Conservation (phyloP, 1,140 invertebrate species). For the Patella vulgata region DNA sequence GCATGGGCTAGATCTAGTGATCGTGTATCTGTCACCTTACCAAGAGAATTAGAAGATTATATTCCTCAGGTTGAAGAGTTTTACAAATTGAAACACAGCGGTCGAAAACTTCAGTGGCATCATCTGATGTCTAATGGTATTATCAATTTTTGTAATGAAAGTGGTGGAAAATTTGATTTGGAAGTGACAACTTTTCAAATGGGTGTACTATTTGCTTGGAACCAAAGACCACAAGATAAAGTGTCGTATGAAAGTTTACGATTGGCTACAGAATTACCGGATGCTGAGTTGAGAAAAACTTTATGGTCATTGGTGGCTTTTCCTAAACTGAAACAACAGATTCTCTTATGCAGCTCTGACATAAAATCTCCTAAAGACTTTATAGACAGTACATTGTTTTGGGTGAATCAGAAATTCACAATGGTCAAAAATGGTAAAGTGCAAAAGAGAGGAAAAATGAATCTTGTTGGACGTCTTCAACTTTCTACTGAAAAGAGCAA, state of each 20-base stretch:
- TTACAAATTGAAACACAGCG: slow-evolving; percentile 86
- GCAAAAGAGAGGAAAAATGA: slow-evolving; percentile 93
- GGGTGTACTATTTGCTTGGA: slow-evolving; percentile 99
- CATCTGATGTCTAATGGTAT: slow-evolving; percentile 99
- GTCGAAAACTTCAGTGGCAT: slow-evolving; percentile 99
- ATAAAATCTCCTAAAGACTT: slow-evolving; percentile 93
- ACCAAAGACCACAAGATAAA: slow-evolving; percentile 89
- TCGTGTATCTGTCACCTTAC: slow-evolving; percentile 92
- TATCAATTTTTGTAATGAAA: slow-evolving; percentile 90
- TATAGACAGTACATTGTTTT: slow-evolving; percentile 90
- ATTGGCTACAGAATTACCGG: slow-evolving; percentile 95
- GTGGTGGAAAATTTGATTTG: slow-evolving; percentile 91
- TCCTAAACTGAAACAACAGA: slow-evolving; percentile 91
- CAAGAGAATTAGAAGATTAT: slow-evolving; percentile 96
- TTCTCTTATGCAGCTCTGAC: slow-evolving; percentile 82
- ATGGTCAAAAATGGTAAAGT: slow-evolving; percentile 92
- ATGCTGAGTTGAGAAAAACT: slow-evolving; percentile 94
- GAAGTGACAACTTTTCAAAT: slow-evolving; percentile 99
- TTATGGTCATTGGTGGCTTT: slow-evolving; percentile 96
- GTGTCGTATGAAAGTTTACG: slow-evolving; percentile 95
- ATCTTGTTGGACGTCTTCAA: slow-evolving; percentile 93
- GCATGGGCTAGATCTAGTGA: slow-evolving; percentile 94
- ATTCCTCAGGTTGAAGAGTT: slow-evolving; percentile 90
- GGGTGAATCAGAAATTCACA: slow-evolving; percentile 97
- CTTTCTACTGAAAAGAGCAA: slow-evolving; percentile 94